Base-by-base conservation (phyloP, 2,888 invertebrate genomes). In the Seira musarum region DNA sequence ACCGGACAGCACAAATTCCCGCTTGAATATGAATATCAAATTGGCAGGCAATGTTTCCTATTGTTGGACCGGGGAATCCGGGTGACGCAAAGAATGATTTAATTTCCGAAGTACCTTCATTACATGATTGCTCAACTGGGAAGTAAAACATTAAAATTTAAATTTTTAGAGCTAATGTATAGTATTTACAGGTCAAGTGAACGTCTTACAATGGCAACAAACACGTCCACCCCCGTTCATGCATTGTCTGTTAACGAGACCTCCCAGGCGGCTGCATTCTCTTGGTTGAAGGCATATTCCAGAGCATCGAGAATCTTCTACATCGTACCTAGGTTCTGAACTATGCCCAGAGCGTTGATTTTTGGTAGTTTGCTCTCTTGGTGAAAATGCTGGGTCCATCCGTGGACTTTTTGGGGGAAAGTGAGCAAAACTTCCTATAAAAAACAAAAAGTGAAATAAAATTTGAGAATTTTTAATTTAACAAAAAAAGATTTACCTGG, bases 141-240 rank as follows among this genome's bases (percentile, higher is more conserved):
- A 60, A 46, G 30, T 2, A 61, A 13, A 35, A 15, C 17, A 5
- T n/a, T 5, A 57, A 57, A 57, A 57, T 13, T 13, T 46, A 13
- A 5, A n/a, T 57, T 57, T 57, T 57, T n/a, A 57, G 3, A 57
- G 17, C 17, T 5, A 17, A 57, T 40, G 40, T 40, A 40, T 6
- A 40, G 6, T 40, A 40, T 8, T 40, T 40, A 40, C 13, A 13
- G 13, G 40, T 8, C 40, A 6, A 66, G 5, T 17, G 3, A 57
- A 75, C 84, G n/a, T n/a, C n/a, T 75, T 80, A 85, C 85, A 86
- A 30, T 77, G 35, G 49, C 86, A 86, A 71, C 86, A 86, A n/a
- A 85, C 82, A 3, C 79, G 81, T 49, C 81, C 82, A 10, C 82
- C 83, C 3, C 83, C 78, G 46, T 67, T 66, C 35, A 72, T 61